Conservation (phyloP, 2,113 vertebrate species). For the Cephalopterus ornatus region DNA sequence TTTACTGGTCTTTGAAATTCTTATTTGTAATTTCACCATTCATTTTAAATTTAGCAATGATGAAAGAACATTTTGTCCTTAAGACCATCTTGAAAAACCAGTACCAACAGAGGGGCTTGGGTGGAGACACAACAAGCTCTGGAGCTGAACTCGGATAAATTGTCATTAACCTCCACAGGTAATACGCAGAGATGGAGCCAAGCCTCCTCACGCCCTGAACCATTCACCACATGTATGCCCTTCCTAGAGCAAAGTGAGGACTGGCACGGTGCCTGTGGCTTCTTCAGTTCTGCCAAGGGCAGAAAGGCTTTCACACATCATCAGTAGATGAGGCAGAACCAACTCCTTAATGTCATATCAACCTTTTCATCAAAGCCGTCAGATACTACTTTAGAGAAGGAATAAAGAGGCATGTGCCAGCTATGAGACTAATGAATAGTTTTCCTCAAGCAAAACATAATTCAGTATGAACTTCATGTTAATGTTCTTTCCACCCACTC, state of each 20-base stretch:
- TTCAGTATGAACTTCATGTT: conserved; percentile 49
- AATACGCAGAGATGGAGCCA: not conserved
- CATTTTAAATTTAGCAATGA: not conserved
- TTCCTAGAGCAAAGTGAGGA: not conserved
- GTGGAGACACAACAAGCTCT: not conserved
- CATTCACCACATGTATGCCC: not conserved
- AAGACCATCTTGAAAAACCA: not conserved
- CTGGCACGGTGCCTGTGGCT: not conserved
- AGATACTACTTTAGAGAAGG: conserved; percentile 21
- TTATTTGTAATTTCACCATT: not conserved
- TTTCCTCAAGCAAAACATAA: conserved; percentile 56
- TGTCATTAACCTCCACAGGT: not conserved
- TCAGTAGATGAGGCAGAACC: conserved; percentile 47
- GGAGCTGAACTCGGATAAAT: not conserved
- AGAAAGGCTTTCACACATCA: conserved; percentile 6
- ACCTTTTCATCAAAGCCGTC: conserved; percentile 44
- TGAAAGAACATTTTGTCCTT: not conserved
- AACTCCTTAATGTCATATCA: conserved; percentile 51
- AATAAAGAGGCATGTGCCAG: conserved; percentile 49
- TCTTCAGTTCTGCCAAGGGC: conserved; percentile 18
- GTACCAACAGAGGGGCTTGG: not conserved
- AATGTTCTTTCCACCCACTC: conserved; percentile 57
- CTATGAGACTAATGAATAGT: conserved; percentile 49
- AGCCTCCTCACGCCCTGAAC: not conserved
- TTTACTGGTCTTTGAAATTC: not conserved